Conservation (phyloP, 2,888 invertebrate genomes). For the Tachina grossa region DNA sequence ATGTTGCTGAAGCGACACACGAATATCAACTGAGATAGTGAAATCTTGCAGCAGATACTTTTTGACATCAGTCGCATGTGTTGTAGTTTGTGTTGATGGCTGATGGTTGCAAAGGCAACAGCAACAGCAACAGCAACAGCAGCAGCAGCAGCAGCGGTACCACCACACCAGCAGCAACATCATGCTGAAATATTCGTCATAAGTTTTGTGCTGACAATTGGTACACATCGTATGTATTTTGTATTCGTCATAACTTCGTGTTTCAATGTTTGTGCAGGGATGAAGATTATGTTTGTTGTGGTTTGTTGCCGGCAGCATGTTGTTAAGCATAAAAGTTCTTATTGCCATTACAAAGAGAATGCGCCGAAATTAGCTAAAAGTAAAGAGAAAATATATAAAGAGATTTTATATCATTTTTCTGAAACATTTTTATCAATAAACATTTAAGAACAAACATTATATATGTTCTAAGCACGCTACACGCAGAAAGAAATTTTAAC, state of each 20-base stretch:
- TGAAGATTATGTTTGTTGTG: conserved; percentile 25
- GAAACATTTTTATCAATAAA: neutral
- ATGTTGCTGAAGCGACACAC: conserved; percentile 75
- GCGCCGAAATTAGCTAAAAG: neutral
- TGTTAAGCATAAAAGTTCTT: neutral
- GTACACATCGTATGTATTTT: conserved; percentile 26
- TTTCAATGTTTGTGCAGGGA: conserved; percentile 36
- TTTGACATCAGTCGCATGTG: conserved; percentile 67
- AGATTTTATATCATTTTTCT: neutral
- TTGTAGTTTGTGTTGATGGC: conserved; percentile 47
- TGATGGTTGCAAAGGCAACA: conserved; percentile 30
- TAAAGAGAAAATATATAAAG: conserved; percentile 1
- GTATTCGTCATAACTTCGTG: conserved; percentile 65
- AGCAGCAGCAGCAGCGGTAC: conserved; percentile 20
- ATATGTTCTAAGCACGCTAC: neutral
- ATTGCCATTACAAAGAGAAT: conserved; percentile 1
- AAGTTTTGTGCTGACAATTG: conserved; percentile 39
- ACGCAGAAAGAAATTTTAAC: neutral
- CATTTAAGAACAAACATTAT: neutral
- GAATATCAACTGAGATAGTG: conserved; percentile 76
- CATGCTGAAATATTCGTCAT: conserved; percentile 42
- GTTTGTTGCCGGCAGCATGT: conserved; percentile 49
- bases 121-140: conserved; percentile 17
- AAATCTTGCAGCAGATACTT: conserved; percentile 74
- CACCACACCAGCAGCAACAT: conserved; percentile 26